phyloP scores from a whole-genome alignment of 2,797 vertebrate species.

The Tolypeutes matacus region DNA sequence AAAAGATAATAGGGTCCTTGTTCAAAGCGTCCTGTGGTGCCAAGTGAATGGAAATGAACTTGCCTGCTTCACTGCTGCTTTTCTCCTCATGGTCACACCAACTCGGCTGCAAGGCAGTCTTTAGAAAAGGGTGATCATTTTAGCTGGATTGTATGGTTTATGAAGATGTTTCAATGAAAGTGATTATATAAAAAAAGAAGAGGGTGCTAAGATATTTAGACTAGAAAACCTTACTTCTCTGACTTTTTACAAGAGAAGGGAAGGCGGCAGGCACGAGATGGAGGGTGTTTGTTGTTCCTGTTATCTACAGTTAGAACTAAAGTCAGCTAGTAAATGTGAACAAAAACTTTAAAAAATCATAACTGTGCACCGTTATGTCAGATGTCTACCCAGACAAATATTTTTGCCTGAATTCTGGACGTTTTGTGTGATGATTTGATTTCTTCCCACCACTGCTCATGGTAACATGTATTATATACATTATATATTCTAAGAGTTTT shows the following conservation, averaged over 20 bases:
- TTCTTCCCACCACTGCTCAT: not conserved
- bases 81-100: not conserved
- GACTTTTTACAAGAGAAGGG: not conserved
- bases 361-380: not conserved
- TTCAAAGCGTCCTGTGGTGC: not conserved
- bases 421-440: not conserved
- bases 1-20: constrained; percentile 62
- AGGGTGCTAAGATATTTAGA: not conserved
- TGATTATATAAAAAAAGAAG: not conserved
- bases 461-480: not conserved
- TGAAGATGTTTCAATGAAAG: too few relatives aligned
- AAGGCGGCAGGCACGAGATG: not conserved
- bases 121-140: not conserved
- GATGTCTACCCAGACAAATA: not conserved
- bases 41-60: not conserved
- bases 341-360: not conserved
- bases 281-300: not conserved
- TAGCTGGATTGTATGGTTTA: too few relatives aligned
- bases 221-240: constrained; percentile 3
- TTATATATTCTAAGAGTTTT: not conserved
- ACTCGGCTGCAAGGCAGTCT: not conserved
- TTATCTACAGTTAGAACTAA: not conserved
- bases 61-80: not conserved
- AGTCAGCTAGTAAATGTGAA: constrained; percentile 18
- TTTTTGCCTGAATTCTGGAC: not conserved